These are phyloP conservation scores for Psilopsiagon aymara DNA, from an alignment of 2,113 vertebrate genomes.

Conservation along the genomic window DNA sequence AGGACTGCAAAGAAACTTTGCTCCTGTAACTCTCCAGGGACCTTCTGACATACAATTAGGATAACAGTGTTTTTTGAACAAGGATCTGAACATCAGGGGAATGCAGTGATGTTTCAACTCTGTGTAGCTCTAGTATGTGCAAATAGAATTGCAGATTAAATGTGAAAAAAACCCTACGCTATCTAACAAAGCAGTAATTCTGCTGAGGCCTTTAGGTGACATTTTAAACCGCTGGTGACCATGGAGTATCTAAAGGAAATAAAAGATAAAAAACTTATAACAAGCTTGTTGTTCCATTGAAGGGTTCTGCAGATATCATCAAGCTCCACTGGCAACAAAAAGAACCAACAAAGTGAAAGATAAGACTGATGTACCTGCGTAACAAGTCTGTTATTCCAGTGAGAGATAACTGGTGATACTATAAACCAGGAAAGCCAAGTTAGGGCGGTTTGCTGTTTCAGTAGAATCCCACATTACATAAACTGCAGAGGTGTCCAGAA, in stretches of 20 bases:
- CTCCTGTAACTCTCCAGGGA: background rate
- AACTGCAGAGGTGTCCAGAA: background rate
- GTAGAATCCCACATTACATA: background rate
- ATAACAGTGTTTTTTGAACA: constrained; percentile 42
- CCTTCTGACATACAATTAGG: background rate
- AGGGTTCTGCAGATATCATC: constrained; percentile 54
- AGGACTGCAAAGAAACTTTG: constrained; percentile 17
- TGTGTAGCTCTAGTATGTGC: constrained; percentile 35
- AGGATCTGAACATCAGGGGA: constrained; percentile 28
- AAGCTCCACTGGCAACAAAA: constrained; percentile 44
- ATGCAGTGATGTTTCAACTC: constrained; percentile 40
- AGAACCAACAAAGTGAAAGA: constrained; percentile 56
- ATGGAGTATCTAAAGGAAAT: constrained; percentile 65
- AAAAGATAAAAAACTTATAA: constrained; percentile 77
- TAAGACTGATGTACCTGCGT: constrained; percentile 62
- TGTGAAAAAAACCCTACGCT: background rate
- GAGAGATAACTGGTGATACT: constrained; percentile 34
- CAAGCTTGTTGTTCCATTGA: constrained; percentile 69
- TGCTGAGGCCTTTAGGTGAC: constrained; percentile 60
- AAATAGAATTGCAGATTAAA: constrained; percentile 69
- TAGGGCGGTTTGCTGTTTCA: constrained; percentile 14
- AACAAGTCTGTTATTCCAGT: constrained; percentile 53
- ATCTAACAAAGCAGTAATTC: constrained; percentile 66
- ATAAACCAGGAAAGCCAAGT: constrained; percentile 37
- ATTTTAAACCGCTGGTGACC: constrained; percentile 69